Conservation (phyloP, 2,113 vertebrate species). For the Megaceryle maxima region DNA sequence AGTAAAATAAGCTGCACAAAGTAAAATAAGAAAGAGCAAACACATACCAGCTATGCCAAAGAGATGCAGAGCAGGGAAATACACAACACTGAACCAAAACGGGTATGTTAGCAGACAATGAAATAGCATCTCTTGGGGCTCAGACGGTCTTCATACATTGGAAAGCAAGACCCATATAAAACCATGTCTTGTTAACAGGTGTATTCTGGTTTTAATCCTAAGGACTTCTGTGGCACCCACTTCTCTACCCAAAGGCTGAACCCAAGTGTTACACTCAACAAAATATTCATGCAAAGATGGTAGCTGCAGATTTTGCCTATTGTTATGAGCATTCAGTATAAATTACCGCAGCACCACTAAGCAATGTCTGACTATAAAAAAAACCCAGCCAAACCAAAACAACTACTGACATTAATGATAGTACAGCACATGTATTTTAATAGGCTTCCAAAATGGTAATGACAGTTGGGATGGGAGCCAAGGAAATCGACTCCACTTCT, state of each 20-base stretch:
- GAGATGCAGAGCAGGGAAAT: background rate
- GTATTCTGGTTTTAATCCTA: background rate
- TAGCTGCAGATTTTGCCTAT: background rate
- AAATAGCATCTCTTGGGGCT: background rate
- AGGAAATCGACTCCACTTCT: background rate
- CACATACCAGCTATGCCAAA: background rate
- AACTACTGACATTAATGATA: background rate
- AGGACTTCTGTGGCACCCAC: background rate
- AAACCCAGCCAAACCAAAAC: background rate
- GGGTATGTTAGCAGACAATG: background rate
- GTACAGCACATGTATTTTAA: background rate
- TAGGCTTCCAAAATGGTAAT: background rate
- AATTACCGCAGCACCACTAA: background rate
- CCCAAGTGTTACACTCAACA: background rate
- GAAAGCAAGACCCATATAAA: background rate
- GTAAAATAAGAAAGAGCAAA: background rate
- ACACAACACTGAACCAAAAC: background rate
- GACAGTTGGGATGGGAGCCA: background rate
- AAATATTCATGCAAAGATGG: fast-evolving
- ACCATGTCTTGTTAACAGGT: background rate
- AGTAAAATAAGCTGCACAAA: background rate
- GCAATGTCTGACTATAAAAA: background rate
- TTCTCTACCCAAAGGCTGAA: background rate
- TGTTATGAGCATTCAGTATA: background rate
- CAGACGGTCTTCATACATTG: background rate